Conservation (phyloP, 2,888 invertebrate species). For the Hesperia comma region DNA sequence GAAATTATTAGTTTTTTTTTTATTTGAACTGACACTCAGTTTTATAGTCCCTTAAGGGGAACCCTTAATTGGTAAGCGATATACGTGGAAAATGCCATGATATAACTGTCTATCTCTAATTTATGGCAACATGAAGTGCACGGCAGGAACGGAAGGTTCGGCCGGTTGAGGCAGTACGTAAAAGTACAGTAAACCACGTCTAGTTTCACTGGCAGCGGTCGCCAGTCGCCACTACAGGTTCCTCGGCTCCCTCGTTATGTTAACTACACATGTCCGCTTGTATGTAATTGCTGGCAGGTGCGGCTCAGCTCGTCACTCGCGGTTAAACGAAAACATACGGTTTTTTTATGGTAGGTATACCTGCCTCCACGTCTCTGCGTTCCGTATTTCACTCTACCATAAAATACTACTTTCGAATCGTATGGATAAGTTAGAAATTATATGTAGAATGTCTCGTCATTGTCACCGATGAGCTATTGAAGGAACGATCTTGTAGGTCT, state of each 20-base stretch:
- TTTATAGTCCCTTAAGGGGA: not conserved
- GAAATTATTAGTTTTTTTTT: too few relatives aligned
- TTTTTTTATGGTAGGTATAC: conserved; percentile 45
- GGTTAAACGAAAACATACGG: conserved; percentile 52
- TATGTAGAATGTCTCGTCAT: not conserved
- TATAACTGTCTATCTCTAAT: conserved; percentile 5
- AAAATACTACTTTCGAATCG: conserved; percentile 1
- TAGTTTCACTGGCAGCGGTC: conserved; percentile 55
- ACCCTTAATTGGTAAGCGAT: not conserved
- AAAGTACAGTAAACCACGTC: conserved; percentile 51
- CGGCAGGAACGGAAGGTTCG: conserved; percentile 3
- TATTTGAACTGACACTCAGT: too few relatives aligned
- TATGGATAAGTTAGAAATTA: not conserved
- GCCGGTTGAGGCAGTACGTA: conserved; percentile 20
- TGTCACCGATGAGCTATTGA: not conserved
- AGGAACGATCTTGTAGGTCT: too few relatives aligned
- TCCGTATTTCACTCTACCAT: not conserved
- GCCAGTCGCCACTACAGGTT: conserved; percentile 53
- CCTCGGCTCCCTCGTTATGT: conserved; percentile 55
- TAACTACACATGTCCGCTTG: conserved; percentile 60
- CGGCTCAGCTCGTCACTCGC: conserved; percentile 50
- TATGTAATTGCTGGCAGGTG: conserved; percentile 68
- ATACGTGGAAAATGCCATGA: not conserved
- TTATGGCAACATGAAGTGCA: conserved; percentile 9
- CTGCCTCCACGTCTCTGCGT: conserved; percentile 5